Base-by-base conservation (phyloP, 2,888 invertebrate genomes). In the Catocala fraxini region DNA sequence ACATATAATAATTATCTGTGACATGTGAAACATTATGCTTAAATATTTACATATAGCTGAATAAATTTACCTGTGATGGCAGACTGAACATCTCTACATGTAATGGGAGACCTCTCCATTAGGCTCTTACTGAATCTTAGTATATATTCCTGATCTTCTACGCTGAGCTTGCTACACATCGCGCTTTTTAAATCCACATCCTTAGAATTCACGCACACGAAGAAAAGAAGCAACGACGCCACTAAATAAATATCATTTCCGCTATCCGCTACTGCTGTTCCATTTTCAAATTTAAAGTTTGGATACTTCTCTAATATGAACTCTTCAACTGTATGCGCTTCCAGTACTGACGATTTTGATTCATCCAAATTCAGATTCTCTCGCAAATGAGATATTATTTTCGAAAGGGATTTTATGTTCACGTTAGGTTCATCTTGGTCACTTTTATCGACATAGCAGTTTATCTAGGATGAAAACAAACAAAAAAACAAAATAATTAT, bases 111-210 rank as follows among this genome's bases (percentile, higher is more conserved):
- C 68, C 92, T 90, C 5, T 94, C 90, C 85, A 95, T 89, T n/a
- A 95, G 75, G 48, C 82, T 83, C 81, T 95, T 95, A 59, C 94
- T 92, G 72, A 95, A 95, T 56, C 89, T 89, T 80, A 95, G 87
- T 70, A 95, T 95, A 15, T 86, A 90, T 63, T 95, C 87, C 81
- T 95, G 95, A 46, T 95, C 95, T 9, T 90, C 92, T n/a, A 83
- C 77, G 59, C 89, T 88, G 15, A 95, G 81, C 59, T 92, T 93
- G 51, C 86, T 89, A 71, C 95, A 95, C 95, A 95, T 95, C 0
- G 92, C 94, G 77, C 86, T 90, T 72, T 95, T 95, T 63, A 95
- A 91, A 58, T 90, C 83, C n/a, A 92, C 87, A 78, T 95, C 92
- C 71, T 95, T 95, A 10, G 95, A 93, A 68, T 90, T 93, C 9